A percentile compares a stretch with the other conserved stretches of the same genome.
phyloP scores from a whole-genome alignment of 2,113 vertebrate genomes.

The Limanda limanda region DNA sequence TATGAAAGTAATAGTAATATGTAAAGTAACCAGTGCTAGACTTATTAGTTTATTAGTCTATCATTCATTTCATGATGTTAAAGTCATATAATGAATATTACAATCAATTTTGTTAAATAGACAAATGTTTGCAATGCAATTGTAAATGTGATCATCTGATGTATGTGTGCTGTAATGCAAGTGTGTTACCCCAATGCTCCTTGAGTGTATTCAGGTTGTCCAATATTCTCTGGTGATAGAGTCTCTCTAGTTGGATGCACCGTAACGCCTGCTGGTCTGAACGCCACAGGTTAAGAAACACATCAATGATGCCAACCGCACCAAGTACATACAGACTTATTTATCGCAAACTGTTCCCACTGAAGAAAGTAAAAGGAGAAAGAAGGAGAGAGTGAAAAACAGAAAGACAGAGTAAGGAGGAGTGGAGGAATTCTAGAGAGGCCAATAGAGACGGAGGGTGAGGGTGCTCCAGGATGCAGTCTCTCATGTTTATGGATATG shows the following conservation, averaged over 20 bases:
- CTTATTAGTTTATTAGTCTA: background rate
- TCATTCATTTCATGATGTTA: background rate
- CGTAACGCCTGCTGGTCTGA: conserved; percentile 93
- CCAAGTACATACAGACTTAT: background rate
- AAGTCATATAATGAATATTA: background rate
- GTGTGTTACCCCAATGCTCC: conserved; percentile 90
- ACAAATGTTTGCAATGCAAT: background rate
- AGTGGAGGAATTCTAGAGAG: conserved; percentile 12
- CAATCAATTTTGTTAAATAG: background rate
- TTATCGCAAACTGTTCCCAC: background rate
- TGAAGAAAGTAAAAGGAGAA: background rate
- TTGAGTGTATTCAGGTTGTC: conserved; percentile 93
- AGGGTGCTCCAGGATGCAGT: conserved; percentile 28
- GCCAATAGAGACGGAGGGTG: conserved; percentile 1
- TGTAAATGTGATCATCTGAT: background rate
- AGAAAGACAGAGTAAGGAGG: background rate
- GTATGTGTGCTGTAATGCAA: background rate
- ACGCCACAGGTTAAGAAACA: conserved; percentile 78
- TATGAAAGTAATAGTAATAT: background rate
- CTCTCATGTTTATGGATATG: conserved; percentile 75
- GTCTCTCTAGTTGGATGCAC: conserved; percentile 92
- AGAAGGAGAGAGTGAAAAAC: background rate
- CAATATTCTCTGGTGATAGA: conserved; percentile 93
- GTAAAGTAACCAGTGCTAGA: background rate
- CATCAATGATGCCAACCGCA: conserved; percentile 45